These are phyloP conservation scores for Sigmodon hispidus DNA, from an alignment of 2,113 vertebrate species.

Conservation along the genomic window DNA sequence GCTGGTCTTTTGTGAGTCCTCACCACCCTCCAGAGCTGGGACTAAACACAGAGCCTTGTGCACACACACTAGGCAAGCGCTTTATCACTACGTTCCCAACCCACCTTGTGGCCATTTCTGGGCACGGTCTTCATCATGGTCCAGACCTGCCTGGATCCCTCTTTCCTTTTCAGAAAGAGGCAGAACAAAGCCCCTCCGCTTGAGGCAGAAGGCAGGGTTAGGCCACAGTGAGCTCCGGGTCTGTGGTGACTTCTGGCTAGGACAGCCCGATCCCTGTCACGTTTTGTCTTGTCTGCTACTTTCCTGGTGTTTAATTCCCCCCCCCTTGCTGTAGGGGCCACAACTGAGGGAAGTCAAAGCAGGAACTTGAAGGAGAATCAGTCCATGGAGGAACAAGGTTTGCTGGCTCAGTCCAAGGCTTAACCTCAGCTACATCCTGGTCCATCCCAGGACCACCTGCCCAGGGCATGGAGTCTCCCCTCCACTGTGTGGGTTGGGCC, in stretches of 20 bases:
- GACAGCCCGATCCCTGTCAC: background rate
- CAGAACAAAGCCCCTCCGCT: background rate
- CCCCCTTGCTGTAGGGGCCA: too few relatives aligned
- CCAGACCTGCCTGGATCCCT: background rate
- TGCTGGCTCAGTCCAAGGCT: background rate
- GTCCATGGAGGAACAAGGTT: too few relatives aligned
- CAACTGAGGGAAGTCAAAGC: background rate
- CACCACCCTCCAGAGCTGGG: background rate
- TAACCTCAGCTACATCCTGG: background rate
- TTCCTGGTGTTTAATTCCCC: background rate
- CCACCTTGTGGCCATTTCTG: background rate
- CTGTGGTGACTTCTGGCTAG: background rate
- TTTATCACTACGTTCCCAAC: background rate
- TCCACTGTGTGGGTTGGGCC: too few relatives aligned
- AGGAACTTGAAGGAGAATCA: background rate
- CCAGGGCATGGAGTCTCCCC: too few relatives aligned
- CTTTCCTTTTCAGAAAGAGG: background rate
- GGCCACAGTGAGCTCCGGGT: rapidly evolving
- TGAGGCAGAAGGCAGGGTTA: background rate
- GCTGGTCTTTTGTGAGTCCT: background rate
- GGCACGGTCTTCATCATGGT: rapidly evolving
- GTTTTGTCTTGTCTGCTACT: too few relatives aligned
- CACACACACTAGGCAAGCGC: too few relatives aligned
- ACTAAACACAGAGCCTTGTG: background rate
- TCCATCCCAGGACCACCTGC: background rate